These are phyloP conservation scores for Gibbula magus DNA, from an alignment of 2,888 invertebrate species.

Conservation along the genomic window DNA sequence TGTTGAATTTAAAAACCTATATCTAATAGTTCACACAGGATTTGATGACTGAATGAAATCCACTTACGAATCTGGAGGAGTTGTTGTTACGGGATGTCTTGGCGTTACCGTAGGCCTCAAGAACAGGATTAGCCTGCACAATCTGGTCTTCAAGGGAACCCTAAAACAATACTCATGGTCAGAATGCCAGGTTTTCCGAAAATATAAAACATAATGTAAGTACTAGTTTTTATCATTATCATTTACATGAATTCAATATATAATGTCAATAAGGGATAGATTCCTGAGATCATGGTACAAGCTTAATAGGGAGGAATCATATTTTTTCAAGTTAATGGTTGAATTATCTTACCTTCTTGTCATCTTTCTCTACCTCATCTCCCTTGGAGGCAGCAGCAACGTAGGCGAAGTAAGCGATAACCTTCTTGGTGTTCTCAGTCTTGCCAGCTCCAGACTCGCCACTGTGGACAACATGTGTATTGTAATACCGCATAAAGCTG, in stretches of 20 bases:
- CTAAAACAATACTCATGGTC: conserved; percentile 33
- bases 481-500: not conserved
- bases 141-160: conserved; percentile 95
- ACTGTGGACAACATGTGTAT: conserved; percentile 75
- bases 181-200: too few relatives aligned
- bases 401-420: conserved; percentile 95
- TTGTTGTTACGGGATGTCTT: conserved; percentile 91
- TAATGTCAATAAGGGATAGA: too few relatives aligned
- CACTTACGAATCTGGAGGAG: conserved; percentile 99
- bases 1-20: too few relatives aligned
- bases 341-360: not conserved
- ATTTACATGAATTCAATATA: too few relatives aligned
- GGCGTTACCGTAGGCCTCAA: conserved; percentile 73
- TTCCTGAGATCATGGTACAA: too few relatives aligned
- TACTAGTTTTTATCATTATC: too few relatives aligned
- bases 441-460: conserved; percentile 99
- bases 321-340: too few relatives aligned
- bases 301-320: too few relatives aligned
- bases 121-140: conserved; percentile 92
- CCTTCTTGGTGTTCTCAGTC: conserved; percentile 99
- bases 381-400: conserved; percentile 83
- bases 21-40: too few relatives aligned
- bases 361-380: conserved; percentile 45
- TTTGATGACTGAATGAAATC: not conserved
- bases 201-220: too few relatives aligned